Evolutionary conservation across 37 sponge, comb jelly and placozoan species (phyloP).

Genomic region (Bolinopsis microptera): DNA sequence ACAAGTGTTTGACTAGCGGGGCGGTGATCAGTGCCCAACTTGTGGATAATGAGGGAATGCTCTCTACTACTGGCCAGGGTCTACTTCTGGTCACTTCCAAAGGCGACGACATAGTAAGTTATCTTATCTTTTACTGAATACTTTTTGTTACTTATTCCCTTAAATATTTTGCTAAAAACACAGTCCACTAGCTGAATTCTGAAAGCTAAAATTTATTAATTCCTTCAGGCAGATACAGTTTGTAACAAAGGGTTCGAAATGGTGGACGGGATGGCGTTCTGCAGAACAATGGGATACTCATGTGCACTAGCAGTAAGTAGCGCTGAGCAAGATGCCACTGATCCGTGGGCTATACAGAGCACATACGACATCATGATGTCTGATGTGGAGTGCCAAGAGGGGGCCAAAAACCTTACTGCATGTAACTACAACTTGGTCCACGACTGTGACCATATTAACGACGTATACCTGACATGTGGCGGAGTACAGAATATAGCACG

Average conservation of each 20-base stretch:
- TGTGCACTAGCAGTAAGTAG: neutral
- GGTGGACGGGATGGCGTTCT: neutral
- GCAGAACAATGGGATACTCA: slow-evolving; percentile 1
- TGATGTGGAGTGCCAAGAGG: neutral
- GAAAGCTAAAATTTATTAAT: too few species aligned
- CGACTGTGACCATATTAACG: slow-evolving; percentile 6
- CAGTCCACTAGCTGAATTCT: too few species aligned
- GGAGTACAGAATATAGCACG: slow-evolving; percentile 6
- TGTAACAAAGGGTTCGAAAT: neutral
- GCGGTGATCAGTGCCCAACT: neutral
- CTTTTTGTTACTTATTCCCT: too few species aligned
- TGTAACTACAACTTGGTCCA: neutral
- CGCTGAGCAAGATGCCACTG: neutral
- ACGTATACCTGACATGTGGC: slow-evolving; percentile 7
- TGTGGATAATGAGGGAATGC: neutral
- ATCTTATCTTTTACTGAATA: neutral
- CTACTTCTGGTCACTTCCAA: neutral
- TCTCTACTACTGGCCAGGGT: neutral
- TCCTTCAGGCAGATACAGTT: neutral
- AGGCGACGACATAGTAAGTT: neutral
- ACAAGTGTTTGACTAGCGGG: neutral
- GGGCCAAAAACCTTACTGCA: neutral
- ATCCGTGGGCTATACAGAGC: neutral
- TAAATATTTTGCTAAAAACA: too few species aligned
- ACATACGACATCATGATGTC: neutral